These are phyloP conservation scores for Lasioglossum pauxillum DNA, from an alignment of 2,888 invertebrate genomes.

Conservation along the genomic window DNA sequence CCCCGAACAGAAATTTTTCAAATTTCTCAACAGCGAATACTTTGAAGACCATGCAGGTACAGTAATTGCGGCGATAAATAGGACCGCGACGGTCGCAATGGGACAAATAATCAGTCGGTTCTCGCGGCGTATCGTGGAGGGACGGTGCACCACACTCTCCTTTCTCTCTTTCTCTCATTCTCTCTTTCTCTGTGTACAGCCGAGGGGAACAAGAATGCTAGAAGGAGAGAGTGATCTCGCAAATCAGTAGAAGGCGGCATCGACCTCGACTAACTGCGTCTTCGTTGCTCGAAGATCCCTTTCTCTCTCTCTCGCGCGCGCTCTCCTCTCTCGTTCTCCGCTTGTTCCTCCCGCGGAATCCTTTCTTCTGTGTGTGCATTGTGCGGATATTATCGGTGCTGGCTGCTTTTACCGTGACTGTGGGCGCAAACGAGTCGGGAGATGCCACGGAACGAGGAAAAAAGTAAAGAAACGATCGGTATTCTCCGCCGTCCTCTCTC, in stretches of 20 bases:
- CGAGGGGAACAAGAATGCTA: conserved; percentile 24
- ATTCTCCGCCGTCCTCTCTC: conserved; percentile 11
- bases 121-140: conserved; percentile 30
- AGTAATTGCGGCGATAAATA: conserved; percentile 60
- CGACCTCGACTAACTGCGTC: conserved; percentile 53
- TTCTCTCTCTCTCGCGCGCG: neutral
- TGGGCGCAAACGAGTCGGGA: conserved; percentile 56
- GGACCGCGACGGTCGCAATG: conserved; percentile 40
- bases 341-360: conserved; percentile 41
- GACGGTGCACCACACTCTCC: conserved; percentile 38
- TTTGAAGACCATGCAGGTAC: neutral
- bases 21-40: neutral
- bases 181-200: neutral
- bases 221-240: conserved; percentile 61
- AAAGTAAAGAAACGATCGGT: conserved; percentile 34
- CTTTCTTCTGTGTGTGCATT: conserved; percentile 65
- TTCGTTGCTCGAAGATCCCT: conserved; percentile 5
- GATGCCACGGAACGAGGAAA: conserved; percentile 30
- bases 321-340: conserved; percentile 1
- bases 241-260: conserved; percentile 68
- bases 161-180: neutral
- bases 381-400: conserved; percentile 59
- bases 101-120: conserved; percentile 56
- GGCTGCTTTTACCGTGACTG: conserved; percentile 58
- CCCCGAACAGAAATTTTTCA: neutral